phyloP scores from a whole-genome alignment of 2,888 invertebrate species.

The Melanotus villosus region DNA sequence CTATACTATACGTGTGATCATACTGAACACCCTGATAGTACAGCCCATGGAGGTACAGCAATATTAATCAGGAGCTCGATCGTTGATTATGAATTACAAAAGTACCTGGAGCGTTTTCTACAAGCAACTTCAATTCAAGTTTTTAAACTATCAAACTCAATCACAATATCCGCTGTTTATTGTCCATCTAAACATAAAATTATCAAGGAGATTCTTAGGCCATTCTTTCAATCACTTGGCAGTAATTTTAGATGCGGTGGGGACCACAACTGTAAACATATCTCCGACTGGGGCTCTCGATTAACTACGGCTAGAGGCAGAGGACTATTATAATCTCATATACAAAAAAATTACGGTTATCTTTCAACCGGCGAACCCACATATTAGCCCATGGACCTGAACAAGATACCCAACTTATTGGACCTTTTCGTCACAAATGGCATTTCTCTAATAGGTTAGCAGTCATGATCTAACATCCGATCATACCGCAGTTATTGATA shows the following conservation, averaged over 20 bases:
- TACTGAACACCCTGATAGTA: neutral
- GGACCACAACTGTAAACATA: slow-evolving; percentile 51
- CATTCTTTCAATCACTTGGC: slow-evolving; percentile 43
- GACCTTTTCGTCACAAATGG: neutral
- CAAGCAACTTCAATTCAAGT: slow-evolving; percentile 34
- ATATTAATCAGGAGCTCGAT: neutral
- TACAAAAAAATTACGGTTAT: neutral
- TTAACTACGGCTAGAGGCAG: neutral
- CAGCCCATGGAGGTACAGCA: neutral
- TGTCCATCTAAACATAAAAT: slow-evolving; percentile 51
- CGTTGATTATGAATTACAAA: neutral
- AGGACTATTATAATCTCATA: neutral
- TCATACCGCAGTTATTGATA: neutral
- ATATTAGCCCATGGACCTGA: neutral
- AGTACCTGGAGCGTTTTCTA: neutral
- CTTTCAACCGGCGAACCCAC: neutral
- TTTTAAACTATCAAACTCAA: slow-evolving; percentile 20
- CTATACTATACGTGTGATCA: neutral
- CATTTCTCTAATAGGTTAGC: neutral
- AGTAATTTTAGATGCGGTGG: slow-evolving; percentile 47
- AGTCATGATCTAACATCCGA: neutral
- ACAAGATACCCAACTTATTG: neutral
- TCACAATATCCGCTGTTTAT: slow-evolving; percentile 49
- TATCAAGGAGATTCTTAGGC: slow-evolving; percentile 44
- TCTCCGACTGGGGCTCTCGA: slow-evolving; percentile 50